Base-by-base conservation (phyloP, 2,888 invertebrate genomes). In the Chelonus formosanus region DNA sequence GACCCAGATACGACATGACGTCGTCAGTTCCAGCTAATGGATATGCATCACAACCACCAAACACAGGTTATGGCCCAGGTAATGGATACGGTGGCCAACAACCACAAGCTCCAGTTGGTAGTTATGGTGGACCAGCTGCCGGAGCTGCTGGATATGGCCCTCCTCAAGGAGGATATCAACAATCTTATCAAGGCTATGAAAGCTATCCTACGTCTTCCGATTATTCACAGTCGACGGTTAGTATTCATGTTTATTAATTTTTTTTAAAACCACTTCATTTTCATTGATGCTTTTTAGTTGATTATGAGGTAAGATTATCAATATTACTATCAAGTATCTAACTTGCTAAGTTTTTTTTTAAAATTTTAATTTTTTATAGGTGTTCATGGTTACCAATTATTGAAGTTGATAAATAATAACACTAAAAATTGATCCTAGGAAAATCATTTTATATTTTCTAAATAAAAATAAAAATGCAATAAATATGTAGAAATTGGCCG, bases 1-100 rank as follows among this genome's bases (percentile, higher is more conserved):
- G 86, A 75, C 88, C 88, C 71, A 78, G 84, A 71, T 84, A 82
- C 53, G 84, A 84, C 67, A 80, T 74, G 20, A 77, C 82, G 3
- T 76, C 81, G 40, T 75, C 78, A 32, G 84, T 83, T 40, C 76
- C 83, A 3, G 76, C 81, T 6, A 84, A 84, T 56, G 84, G 84
- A 4, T 84, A 83, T 57, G 81, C 77, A 1, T 72, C 79, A 20
- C 81, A 80, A 70, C 72, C 80, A 20, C 74, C 79, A 53, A 62
- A 79, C 63, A 82, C 80, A 78, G 81, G 81, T 60, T 82, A 82
- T 52, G 83, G 83, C 10, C 73, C 78, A 6, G 80, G 77, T 31
- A 82, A 79, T 62, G 76, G 80, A 6, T 82, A 81, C 58, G 79
- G 80, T 3, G 76, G 79, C 50, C 78, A 76, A 5, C 77, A 75